Evolutionary conservation across 2,888 invertebrate genomes (phyloP), one percentile per base, ranked within the genome.

Genomic region (Aphidoletes aphidimyza): DNA sequence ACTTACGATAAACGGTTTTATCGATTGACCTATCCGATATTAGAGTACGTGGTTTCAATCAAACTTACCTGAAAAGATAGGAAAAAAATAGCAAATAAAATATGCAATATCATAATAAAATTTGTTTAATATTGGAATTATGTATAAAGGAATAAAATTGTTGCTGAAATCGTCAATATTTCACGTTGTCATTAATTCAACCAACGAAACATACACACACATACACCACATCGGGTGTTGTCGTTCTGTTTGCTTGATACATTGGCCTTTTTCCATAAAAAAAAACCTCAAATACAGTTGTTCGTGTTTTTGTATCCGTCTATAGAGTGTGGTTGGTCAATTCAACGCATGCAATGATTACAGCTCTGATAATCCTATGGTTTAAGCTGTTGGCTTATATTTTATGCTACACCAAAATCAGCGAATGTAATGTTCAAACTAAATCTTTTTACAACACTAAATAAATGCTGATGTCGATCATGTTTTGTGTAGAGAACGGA

Each of bases 391-490:
- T 69, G 34, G 69, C 30, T 69, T 69, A 54, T 1, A 22, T 22
- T 19, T 54, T 1, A 14, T 11, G 47, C 47, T 47, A 17, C 2
- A 11, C 22, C 34, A 30, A 69, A 69, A 69, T n/a, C 69, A 69
- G 6, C 42, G 42, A 42, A 42, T 9, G 42, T 14, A 42, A n/a
- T 54, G 26, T 69, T 30, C 8, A 26, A 19, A 69, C 26, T 69
- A 69, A 69, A 69, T 69, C 69, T 6, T 69, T 69, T 69, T 3
- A n/a, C n/a, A 54, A 54, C 30, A 30, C 69, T n/a, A 69, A 69
- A 69, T 69, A 69, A 69, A 69, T 69, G 69, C 69, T 69, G 69
- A 69, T 30, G 69, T 69, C 69, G 69, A 69, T 69, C 34, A 69
- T 30, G 11, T 69, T 69, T n/a, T n/a, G n/a, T n/a, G n/a, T n/a